These are phyloP conservation scores for Octopus bimaculoides DNA, from an alignment of 1,140 invertebrate genomes.

Conservation along the genomic window DNA sequence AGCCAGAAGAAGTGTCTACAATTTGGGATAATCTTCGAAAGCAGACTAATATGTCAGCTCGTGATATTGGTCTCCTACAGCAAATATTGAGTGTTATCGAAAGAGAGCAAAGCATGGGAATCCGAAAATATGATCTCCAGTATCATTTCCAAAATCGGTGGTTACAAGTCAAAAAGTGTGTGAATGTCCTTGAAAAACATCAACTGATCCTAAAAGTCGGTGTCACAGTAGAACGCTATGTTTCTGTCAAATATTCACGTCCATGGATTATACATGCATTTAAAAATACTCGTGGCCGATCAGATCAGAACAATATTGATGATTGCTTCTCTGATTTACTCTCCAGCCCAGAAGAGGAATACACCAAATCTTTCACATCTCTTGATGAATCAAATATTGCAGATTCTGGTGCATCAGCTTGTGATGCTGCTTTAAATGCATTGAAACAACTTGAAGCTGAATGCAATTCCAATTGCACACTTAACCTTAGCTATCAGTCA, in stretches of 20 bases:
- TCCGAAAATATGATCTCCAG: background rate
- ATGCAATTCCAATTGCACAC: background rate
- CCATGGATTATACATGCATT: conserved; percentile 44
- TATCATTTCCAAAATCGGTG: conserved; percentile 6
- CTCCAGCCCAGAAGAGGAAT: background rate
- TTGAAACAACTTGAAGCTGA: background rate
- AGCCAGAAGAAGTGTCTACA: background rate
- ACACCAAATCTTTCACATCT: background rate
- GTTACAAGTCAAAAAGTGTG: background rate
- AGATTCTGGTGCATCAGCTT: background rate
- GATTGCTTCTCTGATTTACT: background rate
- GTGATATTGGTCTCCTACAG: background rate
- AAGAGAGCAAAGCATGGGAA: background rate
- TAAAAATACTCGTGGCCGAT: conserved; percentile 35
- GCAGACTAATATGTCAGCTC: background rate
- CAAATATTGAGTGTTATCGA: background rate
- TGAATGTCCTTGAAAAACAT: background rate
- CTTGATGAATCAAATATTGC: background rate
- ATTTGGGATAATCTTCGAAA: background rate
- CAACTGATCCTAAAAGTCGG: conserved; percentile 33
- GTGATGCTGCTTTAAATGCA: background rate
- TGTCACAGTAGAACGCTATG: conserved; percentile 33
- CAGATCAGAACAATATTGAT: background rate
- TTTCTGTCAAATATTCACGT: conserved; percentile 29
- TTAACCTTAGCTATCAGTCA: background rate